phyloP scores from a whole-genome alignment of 2,888 invertebrate species.

The Scaptomyza tumidula region DNA sequence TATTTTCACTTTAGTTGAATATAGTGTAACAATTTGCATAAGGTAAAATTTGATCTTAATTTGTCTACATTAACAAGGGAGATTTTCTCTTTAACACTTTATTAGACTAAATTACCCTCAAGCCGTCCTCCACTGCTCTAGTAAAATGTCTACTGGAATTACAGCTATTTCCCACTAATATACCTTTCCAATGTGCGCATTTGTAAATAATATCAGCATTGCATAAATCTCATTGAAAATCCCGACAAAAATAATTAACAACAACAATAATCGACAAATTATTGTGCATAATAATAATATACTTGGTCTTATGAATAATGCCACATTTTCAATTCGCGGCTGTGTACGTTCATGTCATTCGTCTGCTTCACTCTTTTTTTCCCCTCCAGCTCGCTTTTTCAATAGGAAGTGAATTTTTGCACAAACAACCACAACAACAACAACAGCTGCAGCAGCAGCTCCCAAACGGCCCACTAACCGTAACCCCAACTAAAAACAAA shows the following conservation, averaged over 20 bases:
- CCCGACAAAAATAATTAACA: slow-evolving; percentile 14
- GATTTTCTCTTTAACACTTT: neutral
- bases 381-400: slow-evolving; percentile 3
- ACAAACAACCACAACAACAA: slow-evolving; percentile 16
- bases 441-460: slow-evolving; percentile 26
- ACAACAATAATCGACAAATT: slow-evolving; percentile 61
- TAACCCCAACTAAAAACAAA: slow-evolving; percentile 63
- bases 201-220: slow-evolving; percentile 48
- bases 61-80: neutral
- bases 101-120: neutral
- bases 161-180: slow-evolving; percentile 15
- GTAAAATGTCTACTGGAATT: neutral
- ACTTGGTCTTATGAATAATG: slow-evolving; percentile 27
- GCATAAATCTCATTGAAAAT: slow-evolving; percentile 59
- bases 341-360: slow-evolving; percentile 32
- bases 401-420: slow-evolving; percentile 70
- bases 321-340: slow-evolving; percentile 63
- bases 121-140: slow-evolving; percentile 2
- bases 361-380: neutral
- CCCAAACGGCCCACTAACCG: slow-evolving; percentile 76
- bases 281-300: slow-evolving; percentile 42
- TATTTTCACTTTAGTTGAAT: too few species aligned
- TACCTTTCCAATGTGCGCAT: slow-evolving; percentile 24
- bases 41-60: too few species aligned
- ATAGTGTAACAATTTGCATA: too few species aligned